Base-by-base conservation (phyloP, 2,113 vertebrate genomes). In the Haemorhous mexicanus region DNA sequence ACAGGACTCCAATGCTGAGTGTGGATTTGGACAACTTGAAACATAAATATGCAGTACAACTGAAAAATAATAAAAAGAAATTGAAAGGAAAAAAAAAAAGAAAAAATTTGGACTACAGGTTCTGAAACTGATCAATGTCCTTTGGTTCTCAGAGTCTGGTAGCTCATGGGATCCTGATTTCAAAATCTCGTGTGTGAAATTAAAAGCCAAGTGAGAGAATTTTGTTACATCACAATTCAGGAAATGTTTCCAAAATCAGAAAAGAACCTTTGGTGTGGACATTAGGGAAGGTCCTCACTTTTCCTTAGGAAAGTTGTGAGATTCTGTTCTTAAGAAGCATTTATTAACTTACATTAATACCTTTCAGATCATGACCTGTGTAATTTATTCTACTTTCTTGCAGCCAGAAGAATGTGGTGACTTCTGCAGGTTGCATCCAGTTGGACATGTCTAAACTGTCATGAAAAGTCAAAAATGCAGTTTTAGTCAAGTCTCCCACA, bases 71-170 rank as follows among this genome's bases (percentile, higher is more conserved):
- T 22, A 28, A 39, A 37, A 37, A 37, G 1, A 59, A 61, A 61
- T 16, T n/a, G 5, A 23, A 47, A 44, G 5, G 2, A 5, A 3
- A 5, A 4, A 39, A 33, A 39, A 20, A 16, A 27, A 20, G 0
- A 21, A 55, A 52, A 41, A 13, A 5, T 4, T 76, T 56, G 5
- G 3, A 19, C 16, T 44, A 8, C 23, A 63, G 5, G 7, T 64
- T 79, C 39, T 56, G 35, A 69, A 72, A 55, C 41, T 73, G 58
- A 33, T 32, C 26, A 10, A 2, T 3, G 1, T 37, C 14, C 19
- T 47, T 15, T 53, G 12, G 6, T 64, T 77, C n/a, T 73, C 35
- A 58, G 43, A 63, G 46, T 56, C 30, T 62, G 23, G n/a, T 41
- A 76, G 41, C 6, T 87, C 23, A 67, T 24, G 37, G 69, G 49